Conservation (phyloP, 2,888 invertebrate species). For the Metalampra italica region DNA sequence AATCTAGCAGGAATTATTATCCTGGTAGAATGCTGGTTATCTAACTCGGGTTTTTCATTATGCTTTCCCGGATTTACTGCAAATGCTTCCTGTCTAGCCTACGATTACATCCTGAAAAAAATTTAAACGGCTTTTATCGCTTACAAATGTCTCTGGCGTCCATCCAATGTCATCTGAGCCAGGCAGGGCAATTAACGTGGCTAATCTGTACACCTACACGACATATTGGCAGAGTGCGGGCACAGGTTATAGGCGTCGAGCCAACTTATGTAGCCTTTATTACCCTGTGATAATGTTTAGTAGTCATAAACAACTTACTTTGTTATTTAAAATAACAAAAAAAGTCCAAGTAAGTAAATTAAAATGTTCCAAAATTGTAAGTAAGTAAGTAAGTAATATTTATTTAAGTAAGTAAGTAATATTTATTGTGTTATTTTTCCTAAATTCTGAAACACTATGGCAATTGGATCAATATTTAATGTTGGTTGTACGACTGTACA, state of each 20-base stretch:
- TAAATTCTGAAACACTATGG: not conserved
- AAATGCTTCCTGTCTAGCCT: not conserved
- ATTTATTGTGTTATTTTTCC: not conserved
- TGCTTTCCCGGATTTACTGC: too few species aligned
- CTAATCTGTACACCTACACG: constrained; percentile 34
- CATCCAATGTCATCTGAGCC: constrained; percentile 36
- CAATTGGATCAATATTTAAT: too few species aligned
- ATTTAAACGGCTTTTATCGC: constrained; percentile 16
- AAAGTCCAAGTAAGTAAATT: too few species aligned
- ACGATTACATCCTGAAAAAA: not conserved
- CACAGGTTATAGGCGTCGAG: constrained; percentile 41
- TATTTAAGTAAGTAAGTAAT: not conserved
- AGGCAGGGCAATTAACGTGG: constrained; percentile 36
- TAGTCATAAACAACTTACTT: not conserved
- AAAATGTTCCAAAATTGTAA: too few species aligned
- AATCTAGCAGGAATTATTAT: too few species aligned
- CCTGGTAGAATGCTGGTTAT: too few species aligned
- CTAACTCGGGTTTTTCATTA: too few species aligned
- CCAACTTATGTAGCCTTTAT: constrained; percentile 36
- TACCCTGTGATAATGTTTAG: constrained; percentile 1
- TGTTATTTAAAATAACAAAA: too few species aligned
- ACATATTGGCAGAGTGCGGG: constrained; percentile 38
- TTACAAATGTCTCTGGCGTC: constrained; percentile 31
- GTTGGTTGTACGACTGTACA: too few species aligned
- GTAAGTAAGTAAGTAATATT: too few species aligned